These are phyloP conservation scores for Amiota minor DNA, from an alignment of 2,888 invertebrate genomes.

Conservation along the genomic window DNA sequence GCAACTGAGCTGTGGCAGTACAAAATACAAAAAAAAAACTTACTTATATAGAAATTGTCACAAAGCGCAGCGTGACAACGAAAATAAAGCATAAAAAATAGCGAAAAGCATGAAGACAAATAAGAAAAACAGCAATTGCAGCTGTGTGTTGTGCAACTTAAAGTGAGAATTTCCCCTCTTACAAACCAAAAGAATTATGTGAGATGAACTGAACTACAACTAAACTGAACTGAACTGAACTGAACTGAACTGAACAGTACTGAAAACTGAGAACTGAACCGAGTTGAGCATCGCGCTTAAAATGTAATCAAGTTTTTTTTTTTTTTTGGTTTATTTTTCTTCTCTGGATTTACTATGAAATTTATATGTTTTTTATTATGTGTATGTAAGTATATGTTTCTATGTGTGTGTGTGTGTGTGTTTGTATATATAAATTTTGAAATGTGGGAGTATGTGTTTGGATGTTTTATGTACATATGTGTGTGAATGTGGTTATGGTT, in stretches of 20 bases:
- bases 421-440: no score
- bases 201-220: no score
- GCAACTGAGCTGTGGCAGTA: no score
- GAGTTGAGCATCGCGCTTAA: constrained; percentile 34
- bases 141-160: background rate
- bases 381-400: constrained; percentile 25
- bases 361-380: constrained; percentile 8
- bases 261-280: no score
- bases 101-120: no score
- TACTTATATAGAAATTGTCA: background rate
- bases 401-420: constrained; percentile 34
- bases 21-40: background rate
- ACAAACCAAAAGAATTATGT: no score
- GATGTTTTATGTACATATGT: no score
- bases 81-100: no score
- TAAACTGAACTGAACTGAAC: no score
- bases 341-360: constrained; percentile 4
- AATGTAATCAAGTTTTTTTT: constrained; percentile 48
- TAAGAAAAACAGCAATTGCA: background rate
- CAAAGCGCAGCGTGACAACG: background rate
- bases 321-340: constrained; percentile 28
- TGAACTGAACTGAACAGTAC: no score
- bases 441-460: no score
- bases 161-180: background rate
- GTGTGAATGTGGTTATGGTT: background rate